Evolutionary conservation across 1,140 invertebrate species (phyloP).

Genomic region (Conus betulinus): DNA sequence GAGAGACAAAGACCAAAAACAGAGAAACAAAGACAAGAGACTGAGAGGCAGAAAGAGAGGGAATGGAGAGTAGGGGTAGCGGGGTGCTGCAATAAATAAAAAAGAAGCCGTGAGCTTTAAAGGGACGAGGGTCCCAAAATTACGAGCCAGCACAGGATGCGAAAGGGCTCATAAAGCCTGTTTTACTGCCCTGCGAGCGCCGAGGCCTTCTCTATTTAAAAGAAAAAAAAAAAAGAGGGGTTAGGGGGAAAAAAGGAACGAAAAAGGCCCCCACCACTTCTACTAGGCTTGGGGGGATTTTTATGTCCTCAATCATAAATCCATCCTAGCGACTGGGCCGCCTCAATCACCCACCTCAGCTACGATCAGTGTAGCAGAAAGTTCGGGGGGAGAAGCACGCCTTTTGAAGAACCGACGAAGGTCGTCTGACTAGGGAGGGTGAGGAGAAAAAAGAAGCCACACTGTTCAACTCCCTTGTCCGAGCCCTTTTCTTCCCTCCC

Average conservation of each 20-base stretch:
- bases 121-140: background rate
- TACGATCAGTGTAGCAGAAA: background rate
- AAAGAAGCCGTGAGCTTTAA: background rate
- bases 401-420: no score
- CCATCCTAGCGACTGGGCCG: background rate
- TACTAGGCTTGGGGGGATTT: background rate
- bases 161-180: slow-evolving; percentile 12
- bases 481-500: no score
- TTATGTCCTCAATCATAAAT: slow-evolving; percentile 29
- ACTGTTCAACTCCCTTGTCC: no score
- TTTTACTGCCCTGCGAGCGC: background rate
- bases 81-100: slow-evolving; percentile 22
- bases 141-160: slow-evolving; percentile 1
- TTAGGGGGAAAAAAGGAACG: background rate
- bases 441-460: no score
- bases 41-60: background rate
- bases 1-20: background rate
- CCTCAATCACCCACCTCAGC: slow-evolving; percentile 11
- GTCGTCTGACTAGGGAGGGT: no score
- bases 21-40: background rate
- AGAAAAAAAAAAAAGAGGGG: background rate
- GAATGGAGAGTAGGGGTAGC: background rate
- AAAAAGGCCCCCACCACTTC: background rate
- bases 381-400: background rate
- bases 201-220: background rate